Evolutionary conservation across 2,888 invertebrate species (phyloP), one percentile per base, ranked within the genome.

Genomic region (Phengaris arion): DNA sequence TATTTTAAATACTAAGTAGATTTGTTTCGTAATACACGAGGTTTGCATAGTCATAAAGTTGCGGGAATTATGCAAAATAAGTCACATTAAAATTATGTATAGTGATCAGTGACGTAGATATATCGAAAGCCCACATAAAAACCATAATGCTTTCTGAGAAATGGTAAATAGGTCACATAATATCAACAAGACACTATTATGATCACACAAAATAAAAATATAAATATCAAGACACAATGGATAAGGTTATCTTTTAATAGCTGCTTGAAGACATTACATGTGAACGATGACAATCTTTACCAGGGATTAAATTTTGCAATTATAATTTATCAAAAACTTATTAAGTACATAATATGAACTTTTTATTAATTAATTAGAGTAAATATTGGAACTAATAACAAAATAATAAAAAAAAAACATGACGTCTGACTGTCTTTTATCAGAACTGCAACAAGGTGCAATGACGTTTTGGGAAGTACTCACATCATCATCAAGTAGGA

Each of bases 1-100:
- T 64, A 10, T 15, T 64, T 64, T 35, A 64, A 22, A 64, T 64
- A 35, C 64, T 64, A 64, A 64, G 59, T 64, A 57, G 57, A 57
- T 64, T 10, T 22, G 35, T 64, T 35, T 64, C 13, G 64, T 64
- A 64, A 64, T 35, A 35, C 9, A 9, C 48, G 48, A 6, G 35
- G 6, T 64, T 64, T 45, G 35, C 64, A 35, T 12, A 64, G 35
- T 45, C 64, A 13, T 64, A 64, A 64, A 64, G 35, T 64, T 22
- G 59, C 12, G 13, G 35, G 35, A 64, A 64, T 64, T 64, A 35
- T 12, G 12, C 64, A 64, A 64, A 64, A 64, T 35, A 22, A 59
- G 22, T 59, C 22, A 59, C 35, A 35, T 35, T 12, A 52, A 12
- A 52, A 10, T 10, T 12, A 35, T 52, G 7, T 48, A 48, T 48